phyloP scores from a whole-genome alignment of 2,113 vertebrate genomes.

The Pangasianodon hypophthalmus region DNA sequence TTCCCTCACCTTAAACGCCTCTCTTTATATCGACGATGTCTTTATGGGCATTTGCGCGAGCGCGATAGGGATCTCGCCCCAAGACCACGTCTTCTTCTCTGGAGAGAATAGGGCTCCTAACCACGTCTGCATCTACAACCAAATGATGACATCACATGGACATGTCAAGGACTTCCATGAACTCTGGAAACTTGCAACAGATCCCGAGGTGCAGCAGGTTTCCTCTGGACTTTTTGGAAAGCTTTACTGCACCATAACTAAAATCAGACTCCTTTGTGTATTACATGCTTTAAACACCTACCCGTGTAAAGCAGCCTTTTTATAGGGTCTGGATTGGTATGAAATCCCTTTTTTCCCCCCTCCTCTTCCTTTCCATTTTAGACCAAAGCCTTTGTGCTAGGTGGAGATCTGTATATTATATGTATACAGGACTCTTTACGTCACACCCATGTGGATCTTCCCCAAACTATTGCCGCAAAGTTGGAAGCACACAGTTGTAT shows the following conservation, averaged over 20 bases:
- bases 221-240: slow-evolving; percentile 76
- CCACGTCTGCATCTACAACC: slow-evolving; percentile 89
- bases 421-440: neutral
- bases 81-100: slow-evolving; percentile 86
- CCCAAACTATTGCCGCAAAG: neutral
- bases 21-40: slow-evolving; percentile 93
- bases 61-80: slow-evolving; percentile 83
- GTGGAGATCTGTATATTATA: neutral
- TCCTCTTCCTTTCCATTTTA: neutral
- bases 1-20: slow-evolving; percentile 86
- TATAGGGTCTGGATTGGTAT: slow-evolving; percentile 52
- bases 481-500: neutral
- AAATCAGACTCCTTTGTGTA: slow-evolving; percentile 84
- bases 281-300: slow-evolving; percentile 76
- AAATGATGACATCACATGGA: slow-evolving; percentile 96
- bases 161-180: slow-evolving; percentile 83
- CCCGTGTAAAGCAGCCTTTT: slow-evolving; percentile 87
- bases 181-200: slow-evolving; percentile 86
- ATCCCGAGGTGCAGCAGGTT: slow-evolving; percentile 76
- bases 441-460: neutral
- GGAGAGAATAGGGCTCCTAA: slow-evolving; percentile 89
- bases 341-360: neutral
- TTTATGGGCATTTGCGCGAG: slow-evolving; percentile 96
- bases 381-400: neutral
- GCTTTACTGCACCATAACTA: slow-evolving; percentile 84